Conservation (phyloP, 2,888 invertebrate species). For the Emesis furor region DNA sequence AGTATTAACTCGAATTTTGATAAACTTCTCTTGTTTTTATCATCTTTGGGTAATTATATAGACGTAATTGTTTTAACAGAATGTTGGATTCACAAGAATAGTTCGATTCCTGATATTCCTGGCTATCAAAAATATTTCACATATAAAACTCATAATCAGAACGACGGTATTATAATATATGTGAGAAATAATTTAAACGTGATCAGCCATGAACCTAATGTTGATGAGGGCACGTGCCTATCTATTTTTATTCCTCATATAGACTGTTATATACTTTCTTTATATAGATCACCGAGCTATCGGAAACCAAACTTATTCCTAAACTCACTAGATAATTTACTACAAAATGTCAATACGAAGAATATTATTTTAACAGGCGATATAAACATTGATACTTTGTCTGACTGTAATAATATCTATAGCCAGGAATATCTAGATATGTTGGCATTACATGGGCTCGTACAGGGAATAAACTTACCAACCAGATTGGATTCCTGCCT, state of each 20-base stretch:
- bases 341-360: background rate
- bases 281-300: background rate
- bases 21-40: background rate
- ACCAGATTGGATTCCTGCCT: constrained; percentile 43
- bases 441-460: constrained; percentile 36
- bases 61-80: background rate
- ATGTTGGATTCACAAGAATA: background rate
- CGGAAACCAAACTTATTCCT: background rate
- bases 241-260: background rate
- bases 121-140: background rate
- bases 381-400: background rate
- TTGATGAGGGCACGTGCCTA: background rate
- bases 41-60: background rate
- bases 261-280: background rate
- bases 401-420: background rate
- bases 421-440: constrained; percentile 12
- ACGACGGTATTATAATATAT: background rate
- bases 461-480: constrained; percentile 35
- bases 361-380: background rate
- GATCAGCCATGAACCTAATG: background rate
- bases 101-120: background rate
- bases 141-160: background rate
- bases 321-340: background rate
- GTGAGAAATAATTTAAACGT: background rate
- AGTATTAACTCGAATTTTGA: background rate